Evolutionary conservation across 2,797 vertebrate genomes (phyloP), one percentile per base, ranked within the genome.

Genomic region (Ptychobarbus kaznakovi): DNA sequence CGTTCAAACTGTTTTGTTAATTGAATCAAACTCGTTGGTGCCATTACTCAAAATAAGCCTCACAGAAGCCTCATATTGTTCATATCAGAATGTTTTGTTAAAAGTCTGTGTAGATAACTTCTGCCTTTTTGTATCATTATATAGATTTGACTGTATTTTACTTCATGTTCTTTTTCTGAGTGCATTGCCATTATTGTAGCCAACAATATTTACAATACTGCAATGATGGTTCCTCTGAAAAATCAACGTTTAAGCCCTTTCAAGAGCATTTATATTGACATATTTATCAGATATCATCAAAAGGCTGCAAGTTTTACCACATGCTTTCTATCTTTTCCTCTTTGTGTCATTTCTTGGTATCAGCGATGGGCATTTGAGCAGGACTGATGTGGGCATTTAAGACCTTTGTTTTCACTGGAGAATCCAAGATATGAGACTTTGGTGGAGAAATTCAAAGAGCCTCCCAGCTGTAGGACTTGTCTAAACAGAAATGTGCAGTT

Each of bases 381-480:
- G 35, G 35, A 20, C 22, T 63, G 78, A 83, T 81, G 77, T 66
- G 51, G 77, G 66, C 58, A 58, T 70, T 75, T 51, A 83, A 69
- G n/a, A 42, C 25, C n/a, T 78, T 78, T 84, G 68, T 80, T 87
- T 85, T 63, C 65, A 58, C 5, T 73, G 63, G 51, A 49, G 58
- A 84, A 72, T 61, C 42, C 40, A 84, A 80, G 77, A 68, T 73
- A 82, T 58, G 74, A 81, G 82, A 84, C 51, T 58, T 65, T 63
- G 44, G 69, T 32, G 42, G 65, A 86, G 87, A 87, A 87, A 85
- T 69, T 58, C 49, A 56, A 77, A 87, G 81, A 75, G 70, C 82
- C 81, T 86, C 85, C 82, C 91, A 92, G 91, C 90, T 90, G 90
- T 89, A 87, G 28, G 85, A 80, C 83, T 81, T 85, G 75, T 90